Evolutionary conservation across 2,797 vertebrate species (phyloP).

Genomic region (Ctenopoma kingsleyae): DNA sequence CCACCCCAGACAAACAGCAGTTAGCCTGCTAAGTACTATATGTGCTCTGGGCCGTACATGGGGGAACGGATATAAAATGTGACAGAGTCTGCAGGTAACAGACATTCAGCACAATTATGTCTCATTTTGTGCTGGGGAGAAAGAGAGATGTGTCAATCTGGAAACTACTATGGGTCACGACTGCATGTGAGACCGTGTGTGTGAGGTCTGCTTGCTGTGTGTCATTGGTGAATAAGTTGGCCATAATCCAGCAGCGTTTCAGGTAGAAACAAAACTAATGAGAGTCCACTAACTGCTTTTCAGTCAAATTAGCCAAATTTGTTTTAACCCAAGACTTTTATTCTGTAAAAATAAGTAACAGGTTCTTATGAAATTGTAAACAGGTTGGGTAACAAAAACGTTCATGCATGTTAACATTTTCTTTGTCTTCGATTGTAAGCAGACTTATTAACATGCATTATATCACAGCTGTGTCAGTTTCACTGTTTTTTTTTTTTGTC

Average conservation of each 20-base stretch:
- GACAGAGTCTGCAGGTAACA: constrained; percentile 73
- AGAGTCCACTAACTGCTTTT: constrained; percentile 35
- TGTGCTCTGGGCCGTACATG: constrained; percentile 64
- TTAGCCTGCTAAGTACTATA: constrained; percentile 77
- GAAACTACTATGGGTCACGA: constrained; percentile 60
- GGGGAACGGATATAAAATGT: constrained; percentile 62
- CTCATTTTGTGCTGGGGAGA: constrained; percentile 58
- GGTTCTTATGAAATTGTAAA: constrained; percentile 16
- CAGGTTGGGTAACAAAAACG: constrained; percentile 9
- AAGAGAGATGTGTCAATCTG: constrained; percentile 70
- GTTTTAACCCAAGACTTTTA: constrained; percentile 43
- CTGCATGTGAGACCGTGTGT: constrained; percentile 30
- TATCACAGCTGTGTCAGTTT: constrained; percentile 12
- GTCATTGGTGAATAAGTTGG: constrained; percentile 30
- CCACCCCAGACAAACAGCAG: constrained; percentile 82
- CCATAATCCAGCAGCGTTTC: constrained; percentile 37
- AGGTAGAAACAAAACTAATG: constrained; percentile 43
- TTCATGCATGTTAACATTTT: not conserved
- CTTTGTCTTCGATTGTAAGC: constrained; percentile 11
- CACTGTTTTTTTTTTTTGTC: constrained; percentile 23
- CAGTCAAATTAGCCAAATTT: constrained; percentile 39
- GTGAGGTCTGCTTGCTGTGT: constrained; percentile 32
- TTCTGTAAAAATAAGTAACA: constrained; percentile 6
- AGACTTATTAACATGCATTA: constrained; percentile 17
- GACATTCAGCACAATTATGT: constrained; percentile 72